Evolutionary conservation across 2,113 vertebrate species (phyloP), one percentile per base, ranked within the genome.

Genomic region (Neolamprologus ventralis): DNA sequence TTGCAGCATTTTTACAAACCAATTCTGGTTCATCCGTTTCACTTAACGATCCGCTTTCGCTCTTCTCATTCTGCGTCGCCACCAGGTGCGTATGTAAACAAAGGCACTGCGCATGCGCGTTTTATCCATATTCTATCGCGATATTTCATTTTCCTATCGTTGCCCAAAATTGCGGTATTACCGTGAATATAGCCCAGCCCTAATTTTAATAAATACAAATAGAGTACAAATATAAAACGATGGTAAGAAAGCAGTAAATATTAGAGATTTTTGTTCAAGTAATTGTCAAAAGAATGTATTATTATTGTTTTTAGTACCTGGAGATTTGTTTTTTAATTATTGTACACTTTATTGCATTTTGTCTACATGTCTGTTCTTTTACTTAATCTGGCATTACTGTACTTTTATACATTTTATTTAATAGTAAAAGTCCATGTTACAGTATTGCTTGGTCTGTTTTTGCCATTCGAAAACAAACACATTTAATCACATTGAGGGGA

Each of bases 61-160:
- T 42, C 40, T 42, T 42, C 40, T 42, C 40, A 42, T 42, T 42
- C 40, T 6, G 40, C 40, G 5, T 42, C 5, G 1, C 40, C 5
- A 0, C 0, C 40, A 42, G 6, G 11, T 42, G 40, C 3, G 11
- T 42, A 42, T 42, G 40, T 42, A 3, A 42, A 42, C 1, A 2
- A 3, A 42, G 40, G 33, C 33, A 33, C 31, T 40, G 37, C 2
- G 2, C 40, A 40, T 40, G 40, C 40, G 11, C 0, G 11, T 42
- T 42, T 42, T 42, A 42, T 1, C 40, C 11, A 13, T 0, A 42
- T 42, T 0, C 40, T 42, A 0, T 0, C 5, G 1, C 3, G 40
- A 13, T 42, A 42, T 42, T 42, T 42, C 40, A 42, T 42, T 42
- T 42, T 42, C 40, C 0, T 42, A 42, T 42, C 5, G 11, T 0